phyloP scores from a whole-genome alignment of 2,113 vertebrate genomes.

The Hiodon tergisus region DNA sequence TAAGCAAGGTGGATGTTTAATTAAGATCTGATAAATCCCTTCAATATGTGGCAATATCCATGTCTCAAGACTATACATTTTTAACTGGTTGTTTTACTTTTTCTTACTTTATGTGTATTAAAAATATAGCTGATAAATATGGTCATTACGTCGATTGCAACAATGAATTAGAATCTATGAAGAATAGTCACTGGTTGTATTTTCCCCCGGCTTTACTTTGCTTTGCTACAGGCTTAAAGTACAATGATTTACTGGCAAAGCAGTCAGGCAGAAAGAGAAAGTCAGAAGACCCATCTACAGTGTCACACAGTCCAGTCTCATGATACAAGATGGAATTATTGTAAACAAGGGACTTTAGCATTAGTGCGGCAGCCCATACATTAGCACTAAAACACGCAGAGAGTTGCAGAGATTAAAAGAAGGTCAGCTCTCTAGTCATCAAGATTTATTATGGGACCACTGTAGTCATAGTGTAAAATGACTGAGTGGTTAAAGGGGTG shows the following conservation, averaged over 20 bases:
- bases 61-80: background rate
- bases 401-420: background rate
- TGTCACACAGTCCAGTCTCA: background rate
- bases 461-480: background rate
- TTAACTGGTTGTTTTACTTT: background rate
- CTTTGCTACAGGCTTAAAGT: background rate
- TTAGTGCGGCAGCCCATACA: background rate
- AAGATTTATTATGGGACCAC: background rate
- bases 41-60: background rate
- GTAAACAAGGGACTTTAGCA: background rate
- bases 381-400: background rate
- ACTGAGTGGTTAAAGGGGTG: background rate
- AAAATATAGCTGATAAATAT: background rate
- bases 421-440: background rate
- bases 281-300: background rate
- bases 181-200: background rate
- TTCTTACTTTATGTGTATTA: background rate
- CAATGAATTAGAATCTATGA: background rate
- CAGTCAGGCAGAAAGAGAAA: no score
- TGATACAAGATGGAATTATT: background rate
- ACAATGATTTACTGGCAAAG: background rate
- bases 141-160: background rate
- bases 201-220: background rate
- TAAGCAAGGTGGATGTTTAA: background rate
- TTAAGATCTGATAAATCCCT: background rate